Conservation (phyloP, 2,113 vertebrate species). For the Myotis davidii region DNA sequence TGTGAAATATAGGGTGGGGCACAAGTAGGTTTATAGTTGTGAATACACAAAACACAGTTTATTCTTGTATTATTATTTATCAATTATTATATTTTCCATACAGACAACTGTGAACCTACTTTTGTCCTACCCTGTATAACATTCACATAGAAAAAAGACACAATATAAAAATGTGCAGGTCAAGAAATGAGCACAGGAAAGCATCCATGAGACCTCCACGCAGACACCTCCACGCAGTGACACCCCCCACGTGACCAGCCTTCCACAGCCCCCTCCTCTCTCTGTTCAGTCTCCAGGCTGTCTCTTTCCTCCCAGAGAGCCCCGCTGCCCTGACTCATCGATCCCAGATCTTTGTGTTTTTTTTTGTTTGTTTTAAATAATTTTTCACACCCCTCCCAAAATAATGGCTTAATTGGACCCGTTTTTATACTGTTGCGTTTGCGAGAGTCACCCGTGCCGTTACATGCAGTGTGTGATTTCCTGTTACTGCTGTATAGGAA, state of each 20-base stretch:
- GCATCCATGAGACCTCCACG: background rate
- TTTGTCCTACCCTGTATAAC: background rate
- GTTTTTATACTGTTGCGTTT: background rate
- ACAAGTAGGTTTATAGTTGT: too few species aligned
- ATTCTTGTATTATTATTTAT: too few species aligned
- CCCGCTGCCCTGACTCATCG: too few species aligned
- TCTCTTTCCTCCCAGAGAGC: background rate
- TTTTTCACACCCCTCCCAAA: background rate
- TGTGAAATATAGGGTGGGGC: background rate
- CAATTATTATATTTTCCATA: too few species aligned
- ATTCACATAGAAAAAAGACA: background rate
- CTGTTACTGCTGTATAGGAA: background rate
- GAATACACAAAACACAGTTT: too few species aligned
- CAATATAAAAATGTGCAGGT: background rate
- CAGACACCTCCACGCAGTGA: accelerated
- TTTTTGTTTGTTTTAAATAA: background rate
- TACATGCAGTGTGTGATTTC: too few species aligned
- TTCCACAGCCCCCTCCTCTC: background rate
- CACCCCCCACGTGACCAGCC: too few species aligned
- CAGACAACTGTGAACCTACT: too few species aligned
- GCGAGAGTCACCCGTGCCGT: background rate
- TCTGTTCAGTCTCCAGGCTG: background rate
- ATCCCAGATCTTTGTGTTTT: background rate
- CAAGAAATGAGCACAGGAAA: background rate
- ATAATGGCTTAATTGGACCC: background rate